These are phyloP conservation scores for Condylura cristata DNA, from an alignment of 2,113 vertebrate genomes.

Conservation along the genomic window DNA sequence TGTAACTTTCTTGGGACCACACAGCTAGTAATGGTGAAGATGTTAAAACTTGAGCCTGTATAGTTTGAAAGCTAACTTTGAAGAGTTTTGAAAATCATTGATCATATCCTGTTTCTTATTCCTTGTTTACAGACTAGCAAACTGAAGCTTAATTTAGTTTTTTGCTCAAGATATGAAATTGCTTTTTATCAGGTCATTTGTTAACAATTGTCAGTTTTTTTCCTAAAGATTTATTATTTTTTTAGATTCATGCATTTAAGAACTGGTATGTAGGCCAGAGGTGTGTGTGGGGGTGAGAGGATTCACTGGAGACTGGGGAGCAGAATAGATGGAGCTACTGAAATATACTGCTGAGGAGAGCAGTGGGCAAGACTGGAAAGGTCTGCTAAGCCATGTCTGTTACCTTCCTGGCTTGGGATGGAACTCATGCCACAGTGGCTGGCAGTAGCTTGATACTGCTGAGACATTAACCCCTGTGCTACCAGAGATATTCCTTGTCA, in stretches of 20 bases:
- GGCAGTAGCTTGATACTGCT: no score
- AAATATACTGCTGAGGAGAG: no score
- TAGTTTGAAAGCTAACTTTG: slow-evolving; percentile 10
- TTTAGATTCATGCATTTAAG: no score
- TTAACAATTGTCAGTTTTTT: neutral
- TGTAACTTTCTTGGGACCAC: slow-evolving; percentile 15
- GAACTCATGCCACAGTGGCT: no score
- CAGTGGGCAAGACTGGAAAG: no score
- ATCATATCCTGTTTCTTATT: neutral
- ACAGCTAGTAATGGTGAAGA: slow-evolving; percentile 8
- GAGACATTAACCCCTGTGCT: no score
- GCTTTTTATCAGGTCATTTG: slow-evolving; percentile 26
- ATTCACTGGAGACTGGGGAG: neutral
- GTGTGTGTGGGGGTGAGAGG: neutral
- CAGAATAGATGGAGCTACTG: no score
- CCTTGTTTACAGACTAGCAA: neutral
- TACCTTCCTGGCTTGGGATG: neutral
- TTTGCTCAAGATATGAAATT: slow-evolving; percentile 22
- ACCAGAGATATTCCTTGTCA: neutral
- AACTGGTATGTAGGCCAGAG: neutral
- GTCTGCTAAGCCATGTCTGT: neutral
- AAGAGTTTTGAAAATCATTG: neutral
- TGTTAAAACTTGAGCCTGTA: slow-evolving; percentile 17
- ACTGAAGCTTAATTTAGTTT: slow-evolving; percentile 45
- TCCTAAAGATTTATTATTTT: neutral